Conservation (phyloP, 2,888 invertebrate species). For the Coenonympha arcania region DNA sequence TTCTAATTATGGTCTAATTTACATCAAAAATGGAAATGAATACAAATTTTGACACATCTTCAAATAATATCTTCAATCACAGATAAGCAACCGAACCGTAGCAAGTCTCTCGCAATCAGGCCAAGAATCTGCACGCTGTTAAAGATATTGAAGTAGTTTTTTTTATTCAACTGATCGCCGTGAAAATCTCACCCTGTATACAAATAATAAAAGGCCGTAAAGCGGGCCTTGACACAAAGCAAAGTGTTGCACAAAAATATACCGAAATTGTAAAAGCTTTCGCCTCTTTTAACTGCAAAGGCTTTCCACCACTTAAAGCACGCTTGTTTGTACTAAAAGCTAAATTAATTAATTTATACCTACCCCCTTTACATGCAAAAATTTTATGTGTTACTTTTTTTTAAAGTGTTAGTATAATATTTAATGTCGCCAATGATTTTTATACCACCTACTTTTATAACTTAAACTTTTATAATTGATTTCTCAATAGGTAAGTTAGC, state of each 20-base stretch:
- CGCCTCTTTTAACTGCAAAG: conserved; percentile 10
- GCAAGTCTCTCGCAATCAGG: no score
- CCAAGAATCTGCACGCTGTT: no score
- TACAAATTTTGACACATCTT: no score
- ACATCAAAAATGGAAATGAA: no score
- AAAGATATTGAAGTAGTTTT: background rate
- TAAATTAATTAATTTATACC: conserved; percentile 6
- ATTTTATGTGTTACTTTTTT: background rate
- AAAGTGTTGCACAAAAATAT: conserved; percentile 9
- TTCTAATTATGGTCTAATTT: no score
- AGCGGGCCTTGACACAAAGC: conserved; percentile 2
- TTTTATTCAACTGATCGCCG: background rate
- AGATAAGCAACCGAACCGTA: no score
- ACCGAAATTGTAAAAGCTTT: conserved; percentile 7
- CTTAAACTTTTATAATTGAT: background rate
- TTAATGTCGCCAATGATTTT: background rate
- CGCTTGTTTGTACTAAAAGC: conserved; percentile 4
- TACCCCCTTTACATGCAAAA: background rate
- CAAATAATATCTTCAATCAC: no score
- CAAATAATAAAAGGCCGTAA: conserved; percentile 1
- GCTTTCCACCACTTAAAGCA: conserved; percentile 6
- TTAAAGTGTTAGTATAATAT: background rate
- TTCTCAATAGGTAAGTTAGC: background rate
- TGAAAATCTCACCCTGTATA: background rate
- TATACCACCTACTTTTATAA: background rate